These are phyloP conservation scores for Danaus plexippus DNA, from an alignment of 1,140 invertebrate genomes.

Conservation along the genomic window DNA sequence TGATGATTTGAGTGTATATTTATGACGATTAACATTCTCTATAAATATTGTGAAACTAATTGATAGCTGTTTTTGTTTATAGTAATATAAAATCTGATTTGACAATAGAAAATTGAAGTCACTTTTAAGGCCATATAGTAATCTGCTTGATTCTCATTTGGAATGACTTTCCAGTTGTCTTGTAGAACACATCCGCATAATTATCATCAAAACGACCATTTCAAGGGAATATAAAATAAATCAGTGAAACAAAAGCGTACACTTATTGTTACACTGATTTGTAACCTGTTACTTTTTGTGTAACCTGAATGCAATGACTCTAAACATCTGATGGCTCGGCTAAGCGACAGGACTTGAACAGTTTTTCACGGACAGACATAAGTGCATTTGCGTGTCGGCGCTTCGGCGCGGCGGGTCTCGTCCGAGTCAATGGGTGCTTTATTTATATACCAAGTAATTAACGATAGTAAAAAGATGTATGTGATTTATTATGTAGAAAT, in stretches of 20 bases:
- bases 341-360: slow-evolving; percentile 54
- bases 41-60: too few species aligned
- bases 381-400: slow-evolving; percentile 68
- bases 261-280: slow-evolving; percentile 17
- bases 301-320: slow-evolving; percentile 48
- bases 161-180: too few species aligned
- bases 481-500: slow-evolving; percentile 8
- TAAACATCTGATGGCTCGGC: slow-evolving; percentile 36
- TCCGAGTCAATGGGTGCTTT: slow-evolving; percentile 57
- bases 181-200: too few species aligned
- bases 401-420: slow-evolving; percentile 47
- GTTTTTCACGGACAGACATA: slow-evolving; percentile 62
- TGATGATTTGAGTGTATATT: slow-evolving; percentile 22
- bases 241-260: not conserved
- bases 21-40: too few species aligned
- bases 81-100: too few species aligned
- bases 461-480: slow-evolving; percentile 64
- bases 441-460: slow-evolving; percentile 68
- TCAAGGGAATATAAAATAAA: too few species aligned
- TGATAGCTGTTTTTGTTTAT: too few species aligned
- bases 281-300: slow-evolving; percentile 37
- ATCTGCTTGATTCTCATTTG: too few species aligned
- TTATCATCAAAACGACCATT: too few species aligned
- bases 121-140: too few species aligned
- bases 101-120: too few species aligned